Base-by-base conservation (phyloP, 2,113 vertebrate species). In the Rhabdornis inornatus region DNA sequence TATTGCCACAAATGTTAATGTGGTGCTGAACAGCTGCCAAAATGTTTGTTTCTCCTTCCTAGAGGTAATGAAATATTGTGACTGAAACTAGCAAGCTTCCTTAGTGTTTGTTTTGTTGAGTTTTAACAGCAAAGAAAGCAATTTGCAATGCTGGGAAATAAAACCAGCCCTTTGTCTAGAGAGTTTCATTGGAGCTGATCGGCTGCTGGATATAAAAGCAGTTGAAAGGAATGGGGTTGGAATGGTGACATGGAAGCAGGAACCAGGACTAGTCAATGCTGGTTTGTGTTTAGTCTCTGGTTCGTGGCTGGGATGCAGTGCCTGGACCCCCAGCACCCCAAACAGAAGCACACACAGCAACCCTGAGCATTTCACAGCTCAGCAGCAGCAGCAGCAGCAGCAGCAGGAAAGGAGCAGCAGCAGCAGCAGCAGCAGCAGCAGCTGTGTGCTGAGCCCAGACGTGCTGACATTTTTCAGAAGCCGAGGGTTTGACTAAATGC, bases 231-330 rank as follows among this genome's bases (percentile, higher is more conserved):
- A 17, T 7, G 30, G 2, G 9, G 17, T 4, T 57, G 37, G 19
- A 45, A 9, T 3, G 19, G 68, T n/a, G 11, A 24, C 39, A 28
- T 6, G 47, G 39, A 4, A 50, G 71, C 63, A 16, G 18, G 12
- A 35, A 6, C 0, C 0, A 13, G 79, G n/a, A 3, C 4, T 0
- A 1, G 31, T 2, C 11, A 0, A 7, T 17, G 5, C 11, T 23
- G 44, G 21, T 7, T 9, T 64, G 55, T 59, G 52, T 4, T 1
- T 1, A 1, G 18, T 13, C 27, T 19, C 6, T 1, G 1, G 18
- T 6, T 28, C 5, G 17, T 12, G 64, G 42, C 80, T 17, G 10
- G 28, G 35, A 1, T 3, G 5, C 2, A 3, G 8, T 37, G 50
- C 39, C 63, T 11, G n/a, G 4, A 0, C 33, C 60, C 83, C 24